Conservation (phyloP, 2,797 vertebrate species). For the Pseudomugil tenellus region DNA sequence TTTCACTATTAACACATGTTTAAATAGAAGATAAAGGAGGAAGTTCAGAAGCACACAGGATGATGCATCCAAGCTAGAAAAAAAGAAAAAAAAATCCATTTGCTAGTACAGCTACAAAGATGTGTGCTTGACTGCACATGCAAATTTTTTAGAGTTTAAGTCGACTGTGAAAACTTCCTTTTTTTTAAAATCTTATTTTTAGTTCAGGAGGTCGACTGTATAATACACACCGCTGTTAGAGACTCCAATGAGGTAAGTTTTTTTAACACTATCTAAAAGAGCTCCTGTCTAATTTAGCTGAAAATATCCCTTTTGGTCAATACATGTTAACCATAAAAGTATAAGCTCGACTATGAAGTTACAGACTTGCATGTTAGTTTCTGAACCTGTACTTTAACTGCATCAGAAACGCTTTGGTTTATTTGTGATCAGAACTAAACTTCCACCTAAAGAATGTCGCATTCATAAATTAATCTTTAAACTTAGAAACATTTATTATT, state of each 20-base stretch:
- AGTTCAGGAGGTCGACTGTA: not conserved
- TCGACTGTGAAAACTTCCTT: constrained; percentile 37
- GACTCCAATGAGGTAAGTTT: constrained; percentile 45
- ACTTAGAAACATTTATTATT: not conserved
- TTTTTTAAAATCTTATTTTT: constrained; percentile 11
- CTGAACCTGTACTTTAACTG: not conserved
- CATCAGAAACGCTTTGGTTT: not conserved
- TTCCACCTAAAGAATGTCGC: not conserved
- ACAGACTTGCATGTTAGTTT: not conserved
- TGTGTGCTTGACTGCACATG: constrained; percentile 35
- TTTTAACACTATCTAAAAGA: not conserved
- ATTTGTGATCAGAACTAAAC: not conserved
- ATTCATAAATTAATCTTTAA: not conserved
- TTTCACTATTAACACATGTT: constrained; percentile 4
- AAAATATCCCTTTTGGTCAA: not conserved
- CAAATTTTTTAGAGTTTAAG: constrained; percentile 44
- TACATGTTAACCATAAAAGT: not conserved
- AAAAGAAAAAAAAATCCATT: fast-evolving
- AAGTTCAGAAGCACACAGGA: not conserved
- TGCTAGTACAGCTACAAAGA: not conserved
- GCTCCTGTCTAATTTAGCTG: not conserved
- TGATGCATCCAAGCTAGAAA: not conserved
- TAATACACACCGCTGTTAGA: not conserved
- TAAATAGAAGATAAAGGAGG: constrained; percentile 52
- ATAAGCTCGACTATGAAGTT: not conserved